Conservation (phyloP, 2,888 invertebrate genomes). For the Phania funesta region DNA sequence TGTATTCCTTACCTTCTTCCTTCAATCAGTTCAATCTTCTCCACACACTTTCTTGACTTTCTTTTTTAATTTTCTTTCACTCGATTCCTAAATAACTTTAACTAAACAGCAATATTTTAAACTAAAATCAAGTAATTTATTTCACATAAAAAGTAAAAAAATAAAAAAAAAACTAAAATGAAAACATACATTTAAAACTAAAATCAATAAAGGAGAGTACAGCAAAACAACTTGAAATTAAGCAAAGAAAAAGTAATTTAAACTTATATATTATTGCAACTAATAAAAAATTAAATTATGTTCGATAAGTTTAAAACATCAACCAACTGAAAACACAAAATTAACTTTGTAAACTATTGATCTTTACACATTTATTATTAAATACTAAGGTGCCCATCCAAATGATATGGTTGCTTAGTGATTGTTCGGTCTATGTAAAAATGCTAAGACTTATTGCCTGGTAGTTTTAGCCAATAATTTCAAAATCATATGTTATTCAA, state of each 20-base stretch:
- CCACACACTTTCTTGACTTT: background rate
- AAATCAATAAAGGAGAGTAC: background rate
- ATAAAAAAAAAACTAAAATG: background rate
- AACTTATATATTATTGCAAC: constrained; percentile 7
- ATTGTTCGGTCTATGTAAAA: background rate
- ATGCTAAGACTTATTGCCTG: background rate
- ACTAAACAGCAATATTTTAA: constrained; percentile 39
- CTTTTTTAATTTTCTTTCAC: background rate
- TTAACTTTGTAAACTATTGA: constrained; percentile 51
- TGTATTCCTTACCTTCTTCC: background rate
- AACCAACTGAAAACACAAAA: background rate
- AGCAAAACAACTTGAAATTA: constrained; percentile 10
- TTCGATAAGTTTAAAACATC: constrained; percentile 18
- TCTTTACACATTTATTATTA: constrained; percentile 40
- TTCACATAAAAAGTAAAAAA: constrained; percentile 9
- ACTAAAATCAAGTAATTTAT: constrained; percentile 10
- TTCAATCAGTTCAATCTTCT: too few relatives aligned
- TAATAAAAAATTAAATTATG: constrained; percentile 3
- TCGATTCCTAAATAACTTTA: constrained; percentile 1
- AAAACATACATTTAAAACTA: background rate
- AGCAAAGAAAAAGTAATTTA: background rate
- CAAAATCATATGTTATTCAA: too few relatives aligned
- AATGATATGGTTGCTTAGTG: background rate
- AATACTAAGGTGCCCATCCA: background rate
- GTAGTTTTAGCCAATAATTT: background rate